Conservation (phyloP, 2,113 vertebrate genomes). For the Miniopterus natalensis region DNA sequence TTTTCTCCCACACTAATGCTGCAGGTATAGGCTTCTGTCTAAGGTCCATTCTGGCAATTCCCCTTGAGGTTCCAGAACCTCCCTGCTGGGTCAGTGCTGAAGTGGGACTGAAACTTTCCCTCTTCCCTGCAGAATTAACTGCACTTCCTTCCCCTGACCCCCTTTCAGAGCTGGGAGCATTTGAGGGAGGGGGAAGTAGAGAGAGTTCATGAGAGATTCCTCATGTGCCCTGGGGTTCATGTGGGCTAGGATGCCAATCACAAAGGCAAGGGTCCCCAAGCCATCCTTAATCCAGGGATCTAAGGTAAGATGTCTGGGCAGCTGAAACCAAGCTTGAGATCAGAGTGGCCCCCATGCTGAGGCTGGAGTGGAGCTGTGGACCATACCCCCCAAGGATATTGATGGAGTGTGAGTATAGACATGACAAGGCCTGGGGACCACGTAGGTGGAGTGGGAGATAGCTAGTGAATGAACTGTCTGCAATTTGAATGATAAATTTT, state of each 20-base stretch:
- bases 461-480: not conserved
- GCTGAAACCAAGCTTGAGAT: not conserved
- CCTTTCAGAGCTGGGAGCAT: conserved; percentile 4
- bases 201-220: not conserved
- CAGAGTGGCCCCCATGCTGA: not conserved
- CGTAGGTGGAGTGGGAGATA: not conserved
- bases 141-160: not conserved
- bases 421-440: not conserved
- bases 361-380: not conserved
- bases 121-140: not conserved
- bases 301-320: not conserved
- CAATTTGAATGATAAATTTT: not conserved
- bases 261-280: not conserved
- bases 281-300: not conserved
- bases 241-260: not conserved
- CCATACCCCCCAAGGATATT: not conserved
- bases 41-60: not conserved
- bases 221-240: not conserved
- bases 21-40: not conserved
- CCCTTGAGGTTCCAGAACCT: not conserved
- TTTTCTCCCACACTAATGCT: not conserved
- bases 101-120: not conserved
- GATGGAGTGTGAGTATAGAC: not conserved
- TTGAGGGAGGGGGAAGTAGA: not conserved
- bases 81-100: not conserved